Evolutionary conservation across 2,797 vertebrate genomes (phyloP), one percentile per base, ranked within the genome.

Genomic region (Okamejei kenojei): DNA sequence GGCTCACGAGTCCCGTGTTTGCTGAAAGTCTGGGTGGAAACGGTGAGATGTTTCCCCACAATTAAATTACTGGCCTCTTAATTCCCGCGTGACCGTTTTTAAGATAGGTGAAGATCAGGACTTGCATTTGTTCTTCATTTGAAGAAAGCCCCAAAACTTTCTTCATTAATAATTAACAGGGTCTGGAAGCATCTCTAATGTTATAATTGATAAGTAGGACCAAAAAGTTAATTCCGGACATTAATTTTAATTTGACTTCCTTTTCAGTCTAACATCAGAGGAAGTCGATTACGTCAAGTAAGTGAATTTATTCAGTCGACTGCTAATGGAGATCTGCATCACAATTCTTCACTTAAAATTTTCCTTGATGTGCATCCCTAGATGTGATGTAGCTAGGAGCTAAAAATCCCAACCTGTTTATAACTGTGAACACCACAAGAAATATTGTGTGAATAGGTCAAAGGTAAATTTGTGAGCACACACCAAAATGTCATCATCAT

Each of bases 191-290:
- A 65, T 88, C 84, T 35, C 54, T 86, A 86, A 86, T 86, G 82
- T 58, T 32, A 61, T n/a, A 65, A 65, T 86, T 88, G 84, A 88
- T 88, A 65, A 35, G n/a, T 88, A 68, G 29, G 17, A 68, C 7
- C 61, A 68, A 88, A 88, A 35, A 68, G 15, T 35, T 88, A 88
- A 88, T 88, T 88, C 84, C n/a, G n/a, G 61, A 68, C 61, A 88
- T 88, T 88, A 88, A 88, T 65, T 88, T 88, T 65, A 35, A 88
- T 88, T 88, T n/a, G 9, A 65, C 63, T 65, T 88, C 81, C n/a
- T n/a, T n/a, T 88, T 32, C 61, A 35, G 84, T 35, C 15, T 65
- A 88, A 65, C n/a, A 88, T 15, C 61, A 68, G 84, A 68, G 61
- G 63, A 88, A 88, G n/a, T 88, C n/a, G 15, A 35, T 88, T 35